Percentiles rank a stretch among this genome's conserved stretches.
Conservation (phyloP, 1,140 invertebrate genomes). For the Trachymyrmex cornetzi region DNA sequence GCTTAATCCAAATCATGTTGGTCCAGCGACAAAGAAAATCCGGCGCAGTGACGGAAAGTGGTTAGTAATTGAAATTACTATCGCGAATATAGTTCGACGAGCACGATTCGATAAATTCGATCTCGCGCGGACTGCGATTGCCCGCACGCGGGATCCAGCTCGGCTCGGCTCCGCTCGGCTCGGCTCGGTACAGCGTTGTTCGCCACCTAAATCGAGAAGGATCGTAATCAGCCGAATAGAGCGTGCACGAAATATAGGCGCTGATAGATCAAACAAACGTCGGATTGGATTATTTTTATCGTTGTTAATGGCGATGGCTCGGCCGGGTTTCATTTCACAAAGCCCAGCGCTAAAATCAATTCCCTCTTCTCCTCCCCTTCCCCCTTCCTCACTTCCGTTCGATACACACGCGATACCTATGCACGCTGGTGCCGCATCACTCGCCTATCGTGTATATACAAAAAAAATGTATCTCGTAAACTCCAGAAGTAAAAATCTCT, state of each 20-base stretch:
- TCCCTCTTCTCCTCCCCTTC: constrained; percentile 71
- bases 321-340: constrained; percentile 85
- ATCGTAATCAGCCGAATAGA: constrained; percentile 72
- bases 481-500: constrained; percentile 23
- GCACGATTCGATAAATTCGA: constrained; percentile 63
- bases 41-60: constrained; percentile 48
- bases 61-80: constrained; percentile 59
- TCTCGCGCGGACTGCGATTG: constrained; percentile 42
- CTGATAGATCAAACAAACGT: constrained; percentile 86
- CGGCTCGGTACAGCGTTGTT: not conserved
- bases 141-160: constrained; percentile 22
- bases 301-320: constrained; percentile 84
- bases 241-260: constrained; percentile 74
- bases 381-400: constrained; percentile 63
- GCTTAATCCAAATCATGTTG: constrained; percentile 47
- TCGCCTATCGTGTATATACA: constrained; percentile 8
- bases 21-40: constrained; percentile 52
- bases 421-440: not conserved
- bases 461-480: constrained; percentile 35
- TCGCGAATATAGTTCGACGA: constrained; percentile 53
- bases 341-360: constrained; percentile 85
- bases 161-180: constrained; percentile 9
- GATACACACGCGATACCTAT: constrained; percentile 36
- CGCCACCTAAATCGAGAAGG: constrained; percentile 63
- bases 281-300: constrained; percentile 86